Evolutionary conservation across 64 coral and sea anemone species (phyloP).

Genomic region (Pocillopora verrucosa): DNA sequence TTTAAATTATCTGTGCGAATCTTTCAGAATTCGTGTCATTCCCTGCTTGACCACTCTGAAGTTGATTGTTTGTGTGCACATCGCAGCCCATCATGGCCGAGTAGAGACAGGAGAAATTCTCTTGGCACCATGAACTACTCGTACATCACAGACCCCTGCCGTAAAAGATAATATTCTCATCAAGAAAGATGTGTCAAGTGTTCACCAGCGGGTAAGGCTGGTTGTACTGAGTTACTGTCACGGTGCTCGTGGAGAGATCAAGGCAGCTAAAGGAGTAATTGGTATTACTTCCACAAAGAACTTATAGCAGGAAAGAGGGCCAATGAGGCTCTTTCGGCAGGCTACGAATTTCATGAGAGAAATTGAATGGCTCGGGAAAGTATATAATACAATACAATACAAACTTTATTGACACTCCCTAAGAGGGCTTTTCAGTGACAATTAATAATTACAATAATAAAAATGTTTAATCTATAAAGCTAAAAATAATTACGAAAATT

Average conservation of each 20-base stretch:
- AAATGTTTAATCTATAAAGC: no score
- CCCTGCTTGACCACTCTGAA: slow-evolving; percentile 25
- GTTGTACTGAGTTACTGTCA: slow-evolving; percentile 39
- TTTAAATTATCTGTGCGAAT: slow-evolving; percentile 27
- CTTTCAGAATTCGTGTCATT: slow-evolving; percentile 3
- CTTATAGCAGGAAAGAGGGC: slow-evolving; percentile 4
- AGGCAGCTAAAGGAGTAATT: slow-evolving; percentile 21
- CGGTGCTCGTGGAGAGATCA: slow-evolving; percentile 27
- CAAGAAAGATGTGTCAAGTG: not conserved
- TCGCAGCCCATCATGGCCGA: no score
- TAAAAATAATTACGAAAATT: no score
- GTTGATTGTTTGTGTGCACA: not conserved
- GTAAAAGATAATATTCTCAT: slow-evolving; percentile 2
- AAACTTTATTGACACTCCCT: no score
- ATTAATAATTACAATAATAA: no score
- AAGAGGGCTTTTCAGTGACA: no score
- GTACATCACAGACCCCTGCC: not conserved
- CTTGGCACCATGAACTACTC: not conserved
- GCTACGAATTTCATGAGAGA: slow-evolving; percentile 32
- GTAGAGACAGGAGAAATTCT: slow-evolving; percentile 5
- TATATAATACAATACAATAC: no score
- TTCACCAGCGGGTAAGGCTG: not conserved
- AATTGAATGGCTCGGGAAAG: not conserved
- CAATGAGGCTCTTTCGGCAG: slow-evolving; percentile 17
- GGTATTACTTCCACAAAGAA: slow-evolving; percentile 26